Conservation (phyloP, 2,888 invertebrate species). For the Proisotoma minuta region DNA sequence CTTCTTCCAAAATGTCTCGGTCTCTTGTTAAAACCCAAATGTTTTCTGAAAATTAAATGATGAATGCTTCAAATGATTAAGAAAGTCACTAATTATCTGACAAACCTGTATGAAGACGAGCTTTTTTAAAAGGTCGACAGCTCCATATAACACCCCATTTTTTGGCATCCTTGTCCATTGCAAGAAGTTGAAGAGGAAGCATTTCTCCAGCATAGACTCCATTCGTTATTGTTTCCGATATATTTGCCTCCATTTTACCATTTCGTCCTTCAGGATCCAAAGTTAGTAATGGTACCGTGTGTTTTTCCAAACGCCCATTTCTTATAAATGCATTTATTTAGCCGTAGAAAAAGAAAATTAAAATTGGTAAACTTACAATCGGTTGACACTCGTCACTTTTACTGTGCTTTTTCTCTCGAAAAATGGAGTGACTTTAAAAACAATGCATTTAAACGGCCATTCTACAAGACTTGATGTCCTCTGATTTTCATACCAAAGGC, state of each 20-base stretch:
- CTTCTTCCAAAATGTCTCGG: background rate
- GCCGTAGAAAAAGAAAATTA: background rate
- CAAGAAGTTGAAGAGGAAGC: slow-evolving; percentile 5
- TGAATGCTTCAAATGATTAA: background rate
- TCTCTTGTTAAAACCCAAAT: slow-evolving; percentile 6
- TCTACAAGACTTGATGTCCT: slow-evolving; percentile 18
- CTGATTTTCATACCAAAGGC: slow-evolving; percentile 23
- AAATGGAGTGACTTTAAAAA: slow-evolving; percentile 16
- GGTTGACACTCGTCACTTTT: slow-evolving; percentile 8
- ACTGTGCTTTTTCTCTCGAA: slow-evolving; percentile 20
- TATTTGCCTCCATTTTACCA: slow-evolving; percentile 7
- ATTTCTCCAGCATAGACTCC: background rate
- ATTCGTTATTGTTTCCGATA: background rate
- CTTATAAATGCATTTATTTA: background rate
- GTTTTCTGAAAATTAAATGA: slow-evolving; percentile 1
- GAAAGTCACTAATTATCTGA: background rate
- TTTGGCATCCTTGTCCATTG: background rate
- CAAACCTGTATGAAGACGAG: background rate
- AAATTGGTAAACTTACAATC: slow-evolving; percentile 13
- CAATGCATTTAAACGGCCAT: slow-evolving; percentile 26
- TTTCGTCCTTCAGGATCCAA: slow-evolving; percentile 1
- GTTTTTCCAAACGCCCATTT: background rate
- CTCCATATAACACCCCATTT: slow-evolving; percentile 7
- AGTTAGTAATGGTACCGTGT: background rate
- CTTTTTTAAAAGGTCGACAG: background rate